Evolutionary conservation across 2,113 vertebrate species (phyloP).

Genomic region (Leptocoma aspasia): DNA sequence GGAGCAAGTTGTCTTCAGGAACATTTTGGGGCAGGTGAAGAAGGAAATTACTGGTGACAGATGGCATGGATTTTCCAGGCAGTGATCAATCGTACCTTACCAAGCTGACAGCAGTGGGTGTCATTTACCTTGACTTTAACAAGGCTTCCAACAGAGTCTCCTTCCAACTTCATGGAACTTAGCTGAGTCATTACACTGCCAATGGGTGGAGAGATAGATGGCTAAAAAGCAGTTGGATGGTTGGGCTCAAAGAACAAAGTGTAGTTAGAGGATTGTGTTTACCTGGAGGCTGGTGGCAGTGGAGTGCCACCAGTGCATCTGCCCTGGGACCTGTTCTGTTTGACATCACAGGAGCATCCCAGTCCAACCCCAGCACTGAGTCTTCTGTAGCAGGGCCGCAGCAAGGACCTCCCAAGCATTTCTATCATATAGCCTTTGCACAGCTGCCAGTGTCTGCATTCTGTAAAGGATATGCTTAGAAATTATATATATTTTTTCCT

Average conservation of each 20-base stretch:
- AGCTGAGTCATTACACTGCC: not conserved
- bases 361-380: not conserved
- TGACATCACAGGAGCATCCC: not conserved
- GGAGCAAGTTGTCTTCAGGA: not conserved
- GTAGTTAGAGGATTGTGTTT: not conserved
- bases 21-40: not conserved
- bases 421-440: not conserved
- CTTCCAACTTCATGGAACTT: not conserved
- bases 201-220: not conserved
- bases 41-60: not conserved
- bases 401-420: not conserved
- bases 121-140: not conserved
- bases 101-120: not conserved
- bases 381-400: not conserved
- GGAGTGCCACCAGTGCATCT: not conserved
- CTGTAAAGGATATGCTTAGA: not conserved
- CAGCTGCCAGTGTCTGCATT: not conserved
- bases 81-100: not conserved
- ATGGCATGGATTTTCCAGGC: not conserved
- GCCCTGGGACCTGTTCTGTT: not conserved
- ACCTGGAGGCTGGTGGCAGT: not conserved
- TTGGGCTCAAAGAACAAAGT: not conserved
- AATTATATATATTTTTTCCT: not conserved
- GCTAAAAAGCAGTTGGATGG: not conserved
- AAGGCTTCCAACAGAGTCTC: not conserved